These are phyloP conservation scores for Siniperca obscura DNA, from an alignment of 2,797 vertebrate genomes.

Conservation along the genomic window DNA sequence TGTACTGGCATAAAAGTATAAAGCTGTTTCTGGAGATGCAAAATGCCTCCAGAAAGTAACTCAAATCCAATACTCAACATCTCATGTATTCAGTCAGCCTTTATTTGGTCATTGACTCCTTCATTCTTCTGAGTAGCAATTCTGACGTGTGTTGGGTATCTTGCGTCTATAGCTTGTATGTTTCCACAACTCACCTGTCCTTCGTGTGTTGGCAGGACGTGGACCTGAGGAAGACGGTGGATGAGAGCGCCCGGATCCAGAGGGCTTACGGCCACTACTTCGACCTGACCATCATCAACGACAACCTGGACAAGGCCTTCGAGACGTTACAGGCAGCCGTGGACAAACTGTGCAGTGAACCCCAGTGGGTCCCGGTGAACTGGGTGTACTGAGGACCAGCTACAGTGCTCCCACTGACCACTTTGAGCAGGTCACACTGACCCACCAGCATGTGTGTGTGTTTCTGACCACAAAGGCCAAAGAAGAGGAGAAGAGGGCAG, in stretches of 20 bases:
- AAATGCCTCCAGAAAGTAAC: background rate
- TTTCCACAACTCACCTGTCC: constrained; percentile 20
- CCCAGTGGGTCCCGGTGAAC: constrained; percentile 98
- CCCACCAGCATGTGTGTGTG: constrained; percentile 47
- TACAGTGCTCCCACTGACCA: constrained; percentile 6
- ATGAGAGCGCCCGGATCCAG: constrained; percentile 96
- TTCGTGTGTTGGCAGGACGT: constrained; percentile 86
- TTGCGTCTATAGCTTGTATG: accelerated
- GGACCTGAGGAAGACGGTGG: constrained; percentile 96
- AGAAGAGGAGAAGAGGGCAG: constrained; percentile 51
- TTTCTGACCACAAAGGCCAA: constrained; percentile 56
- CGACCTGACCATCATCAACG: constrained; percentile 93
- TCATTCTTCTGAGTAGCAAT: background rate
- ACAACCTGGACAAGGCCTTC: constrained; percentile 98
- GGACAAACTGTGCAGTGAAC: constrained; percentile 90
- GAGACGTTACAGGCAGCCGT: constrained; percentile 92
- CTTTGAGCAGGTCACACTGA: constrained; percentile 42
- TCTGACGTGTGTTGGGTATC: background rate
- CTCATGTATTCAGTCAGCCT: background rate
- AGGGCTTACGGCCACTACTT: constrained; percentile 97
- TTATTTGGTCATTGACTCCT: background rate
- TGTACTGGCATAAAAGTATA: background rate
- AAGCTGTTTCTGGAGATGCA: background rate
- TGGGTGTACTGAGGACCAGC: constrained; percentile 93
- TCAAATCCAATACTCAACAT: background rate